Conservation (phyloP, 1,140 invertebrate genomes). For the Chironomus tepperi region DNA sequence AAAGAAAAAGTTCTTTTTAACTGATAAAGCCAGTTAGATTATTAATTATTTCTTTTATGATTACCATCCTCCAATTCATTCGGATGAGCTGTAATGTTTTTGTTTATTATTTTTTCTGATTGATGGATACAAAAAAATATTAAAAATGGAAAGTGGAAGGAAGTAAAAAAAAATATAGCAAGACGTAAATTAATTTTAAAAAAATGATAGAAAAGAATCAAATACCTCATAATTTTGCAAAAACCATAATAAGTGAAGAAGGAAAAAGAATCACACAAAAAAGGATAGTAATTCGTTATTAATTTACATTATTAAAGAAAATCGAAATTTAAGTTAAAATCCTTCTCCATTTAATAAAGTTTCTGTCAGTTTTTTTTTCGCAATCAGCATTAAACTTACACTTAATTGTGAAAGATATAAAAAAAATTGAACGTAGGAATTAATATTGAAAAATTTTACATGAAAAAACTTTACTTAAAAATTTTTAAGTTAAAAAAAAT, state of each 20-base stretch:
- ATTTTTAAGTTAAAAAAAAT: constrained; percentile 17
- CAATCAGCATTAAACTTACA: constrained; percentile 17
- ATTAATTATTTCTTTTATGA: not conserved
- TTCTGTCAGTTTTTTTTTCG: not conserved
- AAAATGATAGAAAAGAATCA: not conserved
- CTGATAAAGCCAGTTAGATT: not conserved
- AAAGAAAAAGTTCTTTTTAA: not conserved
- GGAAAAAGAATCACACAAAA: not conserved
- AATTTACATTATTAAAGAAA: not conserved
- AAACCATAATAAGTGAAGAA: constrained; percentile 16
- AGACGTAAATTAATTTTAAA: constrained; percentile 15
- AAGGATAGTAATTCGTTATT: no score
- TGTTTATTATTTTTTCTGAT: not conserved
- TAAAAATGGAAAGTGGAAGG: not conserved
- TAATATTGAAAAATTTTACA: constrained; percentile 22
- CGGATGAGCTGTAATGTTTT: not conserved
- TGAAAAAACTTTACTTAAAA: constrained; percentile 18
- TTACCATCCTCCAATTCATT: constrained; percentile 8
- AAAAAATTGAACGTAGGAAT: constrained; percentile 22
- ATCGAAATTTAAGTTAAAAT: constrained; percentile 15
- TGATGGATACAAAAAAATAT: no score
- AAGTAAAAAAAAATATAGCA: not conserved
- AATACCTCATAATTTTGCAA: constrained; percentile 23
- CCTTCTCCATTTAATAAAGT: not conserved
- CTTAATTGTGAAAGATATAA: constrained; percentile 16